phyloP scores from a whole-genome alignment of 1,140 invertebrate genomes.

The Asobara japonica region DNA sequence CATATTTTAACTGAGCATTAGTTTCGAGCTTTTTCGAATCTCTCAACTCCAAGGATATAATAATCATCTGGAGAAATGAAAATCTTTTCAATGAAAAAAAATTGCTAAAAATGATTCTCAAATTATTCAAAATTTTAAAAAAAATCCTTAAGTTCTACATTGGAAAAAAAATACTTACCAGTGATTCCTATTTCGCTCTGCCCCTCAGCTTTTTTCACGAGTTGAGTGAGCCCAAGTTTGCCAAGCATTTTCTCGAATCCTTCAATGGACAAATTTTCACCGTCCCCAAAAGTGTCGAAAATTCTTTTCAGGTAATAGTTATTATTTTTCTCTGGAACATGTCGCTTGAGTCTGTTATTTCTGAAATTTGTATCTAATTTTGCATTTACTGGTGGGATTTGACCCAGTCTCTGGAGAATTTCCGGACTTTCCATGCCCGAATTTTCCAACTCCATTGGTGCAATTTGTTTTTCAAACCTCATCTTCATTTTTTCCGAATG shows the following conservation, averaged over 20 bases:
- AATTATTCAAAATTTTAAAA: too few relatives aligned
- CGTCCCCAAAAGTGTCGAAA: slow-evolving; percentile 68
- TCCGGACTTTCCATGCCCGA: slow-evolving; percentile 31
- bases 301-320: slow-evolving; percentile 62
- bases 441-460: not conserved
- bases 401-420: slow-evolving; percentile 49
- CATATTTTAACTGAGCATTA: too few relatives aligned
- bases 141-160: too few relatives aligned
- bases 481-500: slow-evolving; percentile 13
- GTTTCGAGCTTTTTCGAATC: too few relatives aligned
- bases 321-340: slow-evolving; percentile 39
- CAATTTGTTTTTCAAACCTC: not conserved
- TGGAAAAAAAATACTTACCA: too few relatives aligned
- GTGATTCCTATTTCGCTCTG: not conserved
- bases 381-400: slow-evolving; percentile 27
- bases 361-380: slow-evolving; percentile 18
- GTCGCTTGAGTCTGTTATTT: slow-evolving; percentile 41
- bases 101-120: too few relatives aligned
- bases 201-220: slow-evolving; percentile 49
- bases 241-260: slow-evolving; percentile 75
- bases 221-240: slow-evolving; percentile 70
- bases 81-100: too few relatives aligned
- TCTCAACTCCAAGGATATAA: too few relatives aligned
- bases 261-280: slow-evolving; percentile 71
- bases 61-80: too few relatives aligned